Conservation (phyloP, 2,888 invertebrate genomes). For the Hirudinaria manillensis region DNA sequence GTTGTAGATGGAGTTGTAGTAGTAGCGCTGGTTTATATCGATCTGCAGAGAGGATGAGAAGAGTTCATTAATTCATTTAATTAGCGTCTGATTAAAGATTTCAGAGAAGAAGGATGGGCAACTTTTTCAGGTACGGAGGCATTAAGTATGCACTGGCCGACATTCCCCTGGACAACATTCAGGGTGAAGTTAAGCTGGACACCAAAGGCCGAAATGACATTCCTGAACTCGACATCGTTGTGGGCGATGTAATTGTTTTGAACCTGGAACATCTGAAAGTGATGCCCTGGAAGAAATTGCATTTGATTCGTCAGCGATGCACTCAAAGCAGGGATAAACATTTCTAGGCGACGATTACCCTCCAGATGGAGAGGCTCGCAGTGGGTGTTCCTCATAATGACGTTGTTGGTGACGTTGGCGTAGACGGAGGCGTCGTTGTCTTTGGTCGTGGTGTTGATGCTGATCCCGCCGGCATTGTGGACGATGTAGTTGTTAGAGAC, state of each 20-base stretch:
- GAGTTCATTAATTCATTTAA: neutral
- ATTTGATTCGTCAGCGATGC: neutral
- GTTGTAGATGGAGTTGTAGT: constrained; percentile 59
- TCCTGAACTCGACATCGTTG: constrained; percentile 74
- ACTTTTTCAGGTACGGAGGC: constrained; percentile 38
- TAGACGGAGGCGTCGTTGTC: constrained; percentile 67
- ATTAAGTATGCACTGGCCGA: constrained; percentile 39
- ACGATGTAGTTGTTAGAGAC: constrained; percentile 49
- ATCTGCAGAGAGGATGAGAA: constrained; percentile 27
- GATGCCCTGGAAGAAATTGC: constrained; percentile 51
- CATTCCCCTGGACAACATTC: constrained; percentile 64
- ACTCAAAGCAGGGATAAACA: neutral
- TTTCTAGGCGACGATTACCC: constrained; percentile 48
- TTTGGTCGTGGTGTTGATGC: constrained; percentile 45
- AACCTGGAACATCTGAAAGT: constrained; percentile 83
- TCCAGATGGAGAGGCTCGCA: constrained; percentile 70
- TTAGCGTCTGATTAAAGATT: neutral
- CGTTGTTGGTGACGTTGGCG: constrained; percentile 84
- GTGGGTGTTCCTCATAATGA: constrained; percentile 82
- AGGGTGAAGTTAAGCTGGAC: constrained; percentile 50
- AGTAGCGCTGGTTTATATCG: constrained; percentile 37
- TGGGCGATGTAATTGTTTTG: constrained; percentile 86
- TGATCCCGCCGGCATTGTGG: constrained; percentile 41
- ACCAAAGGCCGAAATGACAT: constrained; percentile 63
- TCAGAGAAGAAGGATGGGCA: neutral